Percentiles rank a stretch among this genome's conserved stretches.
Evolutionary conservation across 2,113 vertebrate genomes (phyloP).

Genomic region (Trogon melanurus): DNA sequence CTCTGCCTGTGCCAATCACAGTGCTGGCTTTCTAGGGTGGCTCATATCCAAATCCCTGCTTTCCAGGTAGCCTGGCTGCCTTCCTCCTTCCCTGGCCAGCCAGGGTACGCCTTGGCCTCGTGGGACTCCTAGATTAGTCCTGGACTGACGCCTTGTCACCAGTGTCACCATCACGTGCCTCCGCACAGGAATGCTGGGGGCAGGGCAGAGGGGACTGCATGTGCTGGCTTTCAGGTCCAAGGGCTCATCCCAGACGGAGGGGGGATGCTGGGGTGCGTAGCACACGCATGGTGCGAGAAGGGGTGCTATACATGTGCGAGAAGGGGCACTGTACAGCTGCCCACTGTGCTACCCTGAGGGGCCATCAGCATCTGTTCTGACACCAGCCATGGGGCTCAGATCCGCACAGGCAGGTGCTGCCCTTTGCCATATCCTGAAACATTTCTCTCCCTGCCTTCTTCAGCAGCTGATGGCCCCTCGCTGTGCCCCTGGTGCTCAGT

Average conservation of each 20-base stretch:
- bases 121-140: background rate
- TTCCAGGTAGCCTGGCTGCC: constrained; percentile 31
- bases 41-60: background rate
- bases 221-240: background rate
- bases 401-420: rapidly evolving
- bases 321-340: background rate
- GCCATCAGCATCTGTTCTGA: background rate
- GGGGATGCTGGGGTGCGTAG: background rate
- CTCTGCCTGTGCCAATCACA: background rate
- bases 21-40: background rate
- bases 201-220: rapidly evolving
- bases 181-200: rapidly evolving
- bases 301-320: too few species aligned
- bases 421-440: rapidly evolving
- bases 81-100: background rate
- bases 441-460: background rate
- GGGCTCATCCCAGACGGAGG: background rate
- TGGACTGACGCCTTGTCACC: background rate
- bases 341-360: background rate
- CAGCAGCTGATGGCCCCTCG: rapidly evolving
- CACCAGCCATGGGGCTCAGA: rapidly evolving
- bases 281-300: background rate
- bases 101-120: rapidly evolving
- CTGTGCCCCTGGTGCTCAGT: background rate
- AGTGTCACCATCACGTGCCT: background rate